These are phyloP conservation scores for Potamilus streckersoni DNA, from an alignment of 1,140 invertebrate genomes.

Conservation along the genomic window DNA sequence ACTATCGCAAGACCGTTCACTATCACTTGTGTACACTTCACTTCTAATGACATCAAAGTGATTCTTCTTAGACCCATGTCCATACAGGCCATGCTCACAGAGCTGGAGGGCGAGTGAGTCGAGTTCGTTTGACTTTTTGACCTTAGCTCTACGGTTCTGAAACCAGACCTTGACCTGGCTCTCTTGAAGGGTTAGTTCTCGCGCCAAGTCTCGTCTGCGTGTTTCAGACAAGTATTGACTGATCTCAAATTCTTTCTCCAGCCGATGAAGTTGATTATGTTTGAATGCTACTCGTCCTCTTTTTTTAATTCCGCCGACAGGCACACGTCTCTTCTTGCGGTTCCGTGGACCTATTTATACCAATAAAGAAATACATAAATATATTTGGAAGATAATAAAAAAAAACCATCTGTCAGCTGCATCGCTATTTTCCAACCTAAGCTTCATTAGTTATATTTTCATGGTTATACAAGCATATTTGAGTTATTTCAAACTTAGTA, in stretches of 20 bases:
- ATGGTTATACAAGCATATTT: too few species aligned
- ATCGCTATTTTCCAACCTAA: too few species aligned
- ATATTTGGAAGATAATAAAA: background rate
- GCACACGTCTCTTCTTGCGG: background rate
- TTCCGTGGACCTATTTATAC: constrained; percentile 21
- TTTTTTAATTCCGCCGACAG: background rate
- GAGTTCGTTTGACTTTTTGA: background rate
- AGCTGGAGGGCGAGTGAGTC: too few species aligned
- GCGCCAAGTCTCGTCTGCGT: constrained; percentile 19
- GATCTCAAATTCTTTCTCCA: constrained; percentile 27
- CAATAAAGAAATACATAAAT: background rate
- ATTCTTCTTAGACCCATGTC: too few species aligned
- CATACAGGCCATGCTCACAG: too few species aligned
- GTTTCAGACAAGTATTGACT: constrained; percentile 23
- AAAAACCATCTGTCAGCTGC: too few species aligned
- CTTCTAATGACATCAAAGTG: too few species aligned
- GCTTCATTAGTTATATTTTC: too few species aligned
- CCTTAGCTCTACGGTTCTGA: constrained; percentile 19
- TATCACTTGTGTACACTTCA: too few species aligned
- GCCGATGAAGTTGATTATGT: constrained; percentile 17
- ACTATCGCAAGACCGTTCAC: too few species aligned
- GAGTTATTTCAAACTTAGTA: too few species aligned
- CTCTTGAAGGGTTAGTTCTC: constrained; percentile 18
- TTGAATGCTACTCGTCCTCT: constrained; percentile 17
- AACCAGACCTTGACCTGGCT: constrained; percentile 27